Evolutionary conservation across 2,888 invertebrate species (phyloP), one percentile per base, ranked within the genome.

Genomic region (Phlogophora meticulosa): DNA sequence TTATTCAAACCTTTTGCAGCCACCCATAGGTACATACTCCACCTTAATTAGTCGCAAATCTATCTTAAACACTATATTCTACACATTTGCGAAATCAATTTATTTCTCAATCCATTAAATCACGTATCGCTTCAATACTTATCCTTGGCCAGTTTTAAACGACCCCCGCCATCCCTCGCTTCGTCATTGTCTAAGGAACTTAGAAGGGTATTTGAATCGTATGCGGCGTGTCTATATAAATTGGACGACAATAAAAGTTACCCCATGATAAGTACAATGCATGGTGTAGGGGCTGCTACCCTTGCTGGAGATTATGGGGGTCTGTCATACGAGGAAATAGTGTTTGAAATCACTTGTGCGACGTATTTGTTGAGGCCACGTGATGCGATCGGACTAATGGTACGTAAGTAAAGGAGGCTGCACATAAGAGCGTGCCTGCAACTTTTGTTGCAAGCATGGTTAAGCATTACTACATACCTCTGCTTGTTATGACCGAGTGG

Each of bases 61-160:
- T 78, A 83, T 82, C 80, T 80, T 74, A 87, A 88, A 87, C 87
- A 84, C 83, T 84, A 84, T 85, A 81, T 83, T 69, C 62, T 65
- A 57, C 73, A 71, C 86, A 89, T 91, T 89, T 86, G 87, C 87
- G 88, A 91, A 94, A 95, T 94, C 94, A 94, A 94, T 95, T 93
- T 92, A 93, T 88, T 92, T 91, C 88, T 89, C 92, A 89, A 92
- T 90, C 92, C 94, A 94, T 95, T 94, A 93, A 93, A 92, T 92
- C 92, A 90, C 91, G 80, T 84, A 90, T 92, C 91, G 90, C 85
- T 89, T 90, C 90, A 87, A 91, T 93, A 91, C 90, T 91, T 90
- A 87, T 86, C 80, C 81, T 67, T 78, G 65, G 46, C 93, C 90
- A 91, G 40, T 55, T 15, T 61, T 51, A 4, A 1, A 40, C 62